Base-by-base conservation (phyloP, 2,113 vertebrate genomes). In the Grantiella picta region DNA sequence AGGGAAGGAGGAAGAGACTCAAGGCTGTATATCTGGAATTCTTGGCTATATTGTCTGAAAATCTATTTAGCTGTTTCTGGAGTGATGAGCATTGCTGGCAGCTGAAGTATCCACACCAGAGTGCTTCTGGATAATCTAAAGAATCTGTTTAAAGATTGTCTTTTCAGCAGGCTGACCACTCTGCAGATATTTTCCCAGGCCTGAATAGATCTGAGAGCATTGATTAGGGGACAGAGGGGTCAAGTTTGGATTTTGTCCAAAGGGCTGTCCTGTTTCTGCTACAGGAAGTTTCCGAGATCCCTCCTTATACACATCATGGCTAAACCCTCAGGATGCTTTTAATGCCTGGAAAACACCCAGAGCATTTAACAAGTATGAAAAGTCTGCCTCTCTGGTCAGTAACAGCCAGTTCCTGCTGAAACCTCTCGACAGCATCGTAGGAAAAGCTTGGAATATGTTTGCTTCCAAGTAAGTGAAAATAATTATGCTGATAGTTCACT, bases 391-490 rank as follows among this genome's bases (percentile, higher is more conserved):
- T 7, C 86, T 99, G 97, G 98, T 99, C 97, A 99, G 99, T 96
- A 99, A 99, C 60, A 99, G 99, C 94, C 99, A 99, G 95, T 98
- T 98, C 92, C 97, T 99, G 91, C 97, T 99, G 86, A 98, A 97
- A 78, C 99, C 99, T 38, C 97, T 99, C 38, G 98, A 99, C 78
- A 91, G n/a, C 45, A 97, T 99, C n/a, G 98, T 99, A 90, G 98
- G 98, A 66, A 99, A 99, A 96, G 99, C 99, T 7, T 99, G 99
- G 99, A 99, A 99, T 84, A 99, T 99, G 99, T 99, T 99, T 97
- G 99, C 99, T 38, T 99, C 99, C 69, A 99, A 98, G 99, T 99
- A 98, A 98, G 99, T 98, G 82, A 65, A 95, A 73, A 57, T 33
- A 70, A 73, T 50, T 9, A 8, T 10, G 36, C 15, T 28, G 36